Percentiles rank a stretch among this genome's conserved stretches.
phyloP scores from a whole-genome alignment of 2,888 invertebrate species.

The Chloromyia formosa region DNA sequence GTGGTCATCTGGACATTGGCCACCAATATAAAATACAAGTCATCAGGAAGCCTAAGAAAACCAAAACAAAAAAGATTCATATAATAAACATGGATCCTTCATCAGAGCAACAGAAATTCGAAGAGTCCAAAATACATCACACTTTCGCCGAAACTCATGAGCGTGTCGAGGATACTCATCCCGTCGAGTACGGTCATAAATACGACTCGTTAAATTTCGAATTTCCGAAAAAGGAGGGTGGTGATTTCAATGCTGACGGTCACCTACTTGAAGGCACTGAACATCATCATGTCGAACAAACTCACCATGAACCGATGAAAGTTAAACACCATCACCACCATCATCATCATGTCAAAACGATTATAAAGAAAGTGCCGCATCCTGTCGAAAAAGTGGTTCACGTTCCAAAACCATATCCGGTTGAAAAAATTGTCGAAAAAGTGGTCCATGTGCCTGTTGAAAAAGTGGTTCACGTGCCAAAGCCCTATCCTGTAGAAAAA shows the following conservation, averaged over 20 bases:
- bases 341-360: conserved; percentile 71
- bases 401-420: conserved; percentile 67
- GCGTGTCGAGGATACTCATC: conserved; percentile 52
- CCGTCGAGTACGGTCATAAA: conserved; percentile 46
- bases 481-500: conserved; percentile 65
- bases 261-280: conserved; percentile 46
- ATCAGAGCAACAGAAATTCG: neutral
- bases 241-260: too few relatives aligned
- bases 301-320: conserved; percentile 57
- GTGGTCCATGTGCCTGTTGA: conserved; percentile 62
- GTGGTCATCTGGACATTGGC: conserved; percentile 54
- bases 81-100: conserved; percentile 49
- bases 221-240: conserved; percentile 50
- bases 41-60: conserved; percentile 51
- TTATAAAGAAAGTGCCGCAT: conserved; percentile 67
- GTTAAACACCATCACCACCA: conserved; percentile 72
- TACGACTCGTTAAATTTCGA: conserved; percentile 52
- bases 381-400: conserved; percentile 67
- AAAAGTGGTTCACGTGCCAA: conserved; percentile 62
- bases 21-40: conserved; percentile 51
- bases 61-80: conserved; percentile 53
- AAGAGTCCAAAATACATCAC: conserved; percentile 53
- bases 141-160: conserved; percentile 61
- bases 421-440: conserved; percentile 63
- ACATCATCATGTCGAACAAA: conserved; percentile 51